phyloP scores from a whole-genome alignment of 2,888 invertebrate species.

The Axea sp. region DNA sequence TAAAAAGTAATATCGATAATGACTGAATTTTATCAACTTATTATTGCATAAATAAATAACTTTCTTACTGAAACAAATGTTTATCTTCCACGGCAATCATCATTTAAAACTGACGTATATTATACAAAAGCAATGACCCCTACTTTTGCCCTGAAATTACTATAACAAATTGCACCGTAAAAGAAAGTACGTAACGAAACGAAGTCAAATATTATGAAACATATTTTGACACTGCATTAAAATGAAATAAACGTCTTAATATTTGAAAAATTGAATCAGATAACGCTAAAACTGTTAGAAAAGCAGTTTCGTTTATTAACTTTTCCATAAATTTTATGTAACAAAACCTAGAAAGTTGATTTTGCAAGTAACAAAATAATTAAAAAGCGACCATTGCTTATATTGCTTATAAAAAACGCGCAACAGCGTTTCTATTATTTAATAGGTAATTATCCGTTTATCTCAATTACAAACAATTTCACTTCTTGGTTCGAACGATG shows the following conservation, averaged over 20 bases:
- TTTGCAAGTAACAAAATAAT: slow-evolving; percentile 18
- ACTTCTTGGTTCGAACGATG: background rate
- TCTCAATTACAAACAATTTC: slow-evolving; percentile 38
- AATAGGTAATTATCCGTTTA: slow-evolving; percentile 4
- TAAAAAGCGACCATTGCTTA: slow-evolving; percentile 8
- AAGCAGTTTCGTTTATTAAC: slow-evolving; percentile 5
- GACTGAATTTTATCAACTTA: too few species aligned
- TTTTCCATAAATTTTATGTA: slow-evolving; percentile 34
- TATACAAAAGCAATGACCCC: too few species aligned
- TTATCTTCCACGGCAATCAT: too few species aligned
- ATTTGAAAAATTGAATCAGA: background rate
- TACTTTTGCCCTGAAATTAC: too few species aligned
- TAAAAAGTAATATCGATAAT: too few species aligned
- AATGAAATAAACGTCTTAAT: slow-evolving; percentile 2
- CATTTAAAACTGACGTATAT: too few species aligned
- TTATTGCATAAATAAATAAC: too few species aligned
- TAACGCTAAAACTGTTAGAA: slow-evolving; percentile 4
- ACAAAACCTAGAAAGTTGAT: slow-evolving; percentile 20
- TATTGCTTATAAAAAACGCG: slow-evolving; percentile 13
- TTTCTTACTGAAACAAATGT: too few species aligned
- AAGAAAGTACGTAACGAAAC: background rate
- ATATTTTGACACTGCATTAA: slow-evolving; percentile 14
- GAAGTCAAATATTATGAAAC: slow-evolving; percentile 10
- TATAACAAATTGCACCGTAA: background rate
- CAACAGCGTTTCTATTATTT: slow-evolving; percentile 17